Base-by-base conservation (phyloP, 2,797 vertebrate species). In the Anas bernieri region DNA sequence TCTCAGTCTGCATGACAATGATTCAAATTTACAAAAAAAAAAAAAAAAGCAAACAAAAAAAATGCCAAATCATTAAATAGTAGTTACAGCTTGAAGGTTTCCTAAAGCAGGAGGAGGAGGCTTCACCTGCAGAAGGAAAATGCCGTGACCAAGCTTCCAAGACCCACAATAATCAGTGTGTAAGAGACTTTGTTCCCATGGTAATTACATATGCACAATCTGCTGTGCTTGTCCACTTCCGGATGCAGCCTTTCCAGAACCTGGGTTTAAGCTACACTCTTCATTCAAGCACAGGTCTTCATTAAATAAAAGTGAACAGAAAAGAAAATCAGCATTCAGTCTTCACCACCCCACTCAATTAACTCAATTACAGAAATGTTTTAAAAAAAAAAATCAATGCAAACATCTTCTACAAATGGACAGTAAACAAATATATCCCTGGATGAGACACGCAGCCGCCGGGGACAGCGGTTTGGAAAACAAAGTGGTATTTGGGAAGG, bases 221-320 rank as follows among this genome's bases (percentile, higher is more conserved):
- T 16, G 84, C 94, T 95, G 96, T 93, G 98, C 98, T 98, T 98
- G 97, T 98, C 98, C 95, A 94, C 98, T 87, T 99, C 99, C 98
- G 98, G 99, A 98, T 99, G 98, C 97, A 98, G 98, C 98, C 98
- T 96, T 96, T 99, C 99, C 99, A 96, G 95, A 96, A 46, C 70
- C 76, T 94, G 98, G 99, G 80, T 99, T 99, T 99, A 97, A 98
- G 98, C 98, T 98, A 73, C 98, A 99, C 99, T 99, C 99, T 99
- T 99, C 99, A 99, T 99, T 99, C 98, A 98, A 99, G 99, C 98
- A 97, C 98, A 96, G 95, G 68, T 92, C 92, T 91, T 95, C 91
- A 91, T 80, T 92, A 86, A 92, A 94, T 93, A 86, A 77, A 77
- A 96, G 67, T 41, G 73, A 84, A 94, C 69, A 81, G 63, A 89